phyloP scores from a whole-genome alignment of 2,113 vertebrate genomes.

The Lipophrys pholis region DNA sequence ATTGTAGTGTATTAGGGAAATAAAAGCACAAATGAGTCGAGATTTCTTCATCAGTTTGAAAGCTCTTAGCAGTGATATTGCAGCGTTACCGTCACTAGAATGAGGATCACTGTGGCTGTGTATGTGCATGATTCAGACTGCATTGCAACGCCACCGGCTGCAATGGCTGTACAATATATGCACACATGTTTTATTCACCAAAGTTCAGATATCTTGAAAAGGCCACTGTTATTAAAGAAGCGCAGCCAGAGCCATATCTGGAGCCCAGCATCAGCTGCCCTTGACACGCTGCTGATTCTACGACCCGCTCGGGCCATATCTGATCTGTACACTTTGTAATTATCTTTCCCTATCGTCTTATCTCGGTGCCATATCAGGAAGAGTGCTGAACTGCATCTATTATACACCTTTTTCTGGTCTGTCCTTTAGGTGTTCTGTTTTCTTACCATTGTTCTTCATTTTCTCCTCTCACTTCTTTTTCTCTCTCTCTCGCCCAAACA shows the following conservation, averaged over 20 bases:
- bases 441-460: background rate
- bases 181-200: background rate
- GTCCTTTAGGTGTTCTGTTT: constrained; percentile 12
- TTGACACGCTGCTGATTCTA: constrained; percentile 38
- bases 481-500: constrained; percentile 7
- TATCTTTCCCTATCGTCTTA: constrained; percentile 50
- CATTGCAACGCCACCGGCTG: too few relatives aligned
- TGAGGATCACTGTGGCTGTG: too few relatives aligned
- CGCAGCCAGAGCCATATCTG: constrained; percentile 20
- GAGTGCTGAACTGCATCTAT: constrained; percentile 48
- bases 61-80: too few relatives aligned
- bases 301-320: constrained; percentile 35
- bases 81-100: too few relatives aligned
- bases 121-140: too few relatives aligned
- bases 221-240: background rate
- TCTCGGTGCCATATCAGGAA: constrained; percentile 29
- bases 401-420: constrained; percentile 43
- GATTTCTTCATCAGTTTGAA: too few relatives aligned
- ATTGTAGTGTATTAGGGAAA: too few relatives aligned
- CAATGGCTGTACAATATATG: too few relatives aligned
- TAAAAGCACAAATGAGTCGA: too few relatives aligned
- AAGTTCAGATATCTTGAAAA: background rate
- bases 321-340: constrained; percentile 56
- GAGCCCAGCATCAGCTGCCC: constrained; percentile 20
- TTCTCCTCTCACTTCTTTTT: background rate